Evolutionary conservation across 1,140 invertebrate genomes (phyloP), one percentile per base, ranked within the genome.

Genomic region (Neotoxoptera formosana): DNA sequence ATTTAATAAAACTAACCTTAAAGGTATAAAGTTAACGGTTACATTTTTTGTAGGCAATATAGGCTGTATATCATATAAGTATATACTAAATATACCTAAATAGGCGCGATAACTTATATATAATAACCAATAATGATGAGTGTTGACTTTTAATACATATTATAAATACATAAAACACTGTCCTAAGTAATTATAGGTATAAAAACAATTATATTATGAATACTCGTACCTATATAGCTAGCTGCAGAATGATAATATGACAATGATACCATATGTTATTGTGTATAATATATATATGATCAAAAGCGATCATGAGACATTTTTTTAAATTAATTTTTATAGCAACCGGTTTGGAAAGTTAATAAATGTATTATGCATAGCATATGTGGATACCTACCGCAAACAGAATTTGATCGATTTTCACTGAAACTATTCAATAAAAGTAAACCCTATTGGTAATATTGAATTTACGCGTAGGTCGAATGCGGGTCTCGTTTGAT

Each of bases 341-440:
- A 30, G 45, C 20, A 34, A 88, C 86, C 20, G 86, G 86, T 88
- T 88, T 88, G 17, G 86, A 51, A 51, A 88, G 84, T 88, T n/a
- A 87, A 48, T 47, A 41, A 48, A 48, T 87, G 11, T 47, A n/a
- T 34, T 88, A 51, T 34, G 86, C 7, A 23, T n/a, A 51, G 17
- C 17, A 48, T 86, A 36, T 30, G 25, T 30, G 4, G 17, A 87
- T 87, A 47, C 30, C 45, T 48, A 87, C 84, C 84, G 25, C 45
- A 45, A 47, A 51, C 30, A 34, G 20, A 51, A 51, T 88, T 51
- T 30, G 86, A 88, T 88, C 34, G 45, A 88, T 88, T 88, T 88
- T 51, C 86, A 88, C 86, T 23, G 47, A 88, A 88, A 88, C 47
- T 51, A 88, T 88, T 51, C 47, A 21, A 88, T 51, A 76, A 76